These are phyloP conservation scores for Petrolisthes manimaculis DNA, from an alignment of 2,888 invertebrate genomes.

Conservation along the genomic window DNA sequence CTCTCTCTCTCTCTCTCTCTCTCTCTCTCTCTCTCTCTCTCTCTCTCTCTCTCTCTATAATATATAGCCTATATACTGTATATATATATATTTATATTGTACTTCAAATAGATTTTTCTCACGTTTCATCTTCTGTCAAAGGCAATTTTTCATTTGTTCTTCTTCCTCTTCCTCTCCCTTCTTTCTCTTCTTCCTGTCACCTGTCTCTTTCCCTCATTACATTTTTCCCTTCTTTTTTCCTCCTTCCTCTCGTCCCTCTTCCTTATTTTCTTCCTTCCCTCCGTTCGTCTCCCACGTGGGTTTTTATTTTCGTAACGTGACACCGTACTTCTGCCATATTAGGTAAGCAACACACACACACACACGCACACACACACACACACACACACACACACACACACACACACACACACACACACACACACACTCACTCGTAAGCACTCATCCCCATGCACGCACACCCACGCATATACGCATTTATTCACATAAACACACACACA, in stretches of 20 bases:
- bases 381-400: background rate
- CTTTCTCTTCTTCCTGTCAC: background rate
- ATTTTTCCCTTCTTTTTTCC: background rate
- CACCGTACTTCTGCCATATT: background rate
- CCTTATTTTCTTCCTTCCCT: background rate
- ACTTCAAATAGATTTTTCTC: too few species aligned
- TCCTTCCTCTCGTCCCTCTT: background rate
- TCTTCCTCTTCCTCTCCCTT: background rate
- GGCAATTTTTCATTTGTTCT: background rate
- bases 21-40: background rate
- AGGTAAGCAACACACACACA: background rate
- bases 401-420: background rate
- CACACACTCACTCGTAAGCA: conserved; percentile 16
- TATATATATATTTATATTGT: too few species aligned
- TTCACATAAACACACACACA: conserved; percentile 1
- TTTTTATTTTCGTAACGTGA: background rate
- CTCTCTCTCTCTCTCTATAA: background rate
- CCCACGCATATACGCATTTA: conserved; percentile 7
- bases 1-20: conserved; percentile 1
- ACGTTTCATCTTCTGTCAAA: too few species aligned
- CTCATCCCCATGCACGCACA: background rate
- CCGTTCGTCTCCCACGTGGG: background rate
- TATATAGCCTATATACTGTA: too few species aligned
- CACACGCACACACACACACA: conserved; percentile 4
- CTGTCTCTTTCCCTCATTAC: background rate